Conservation (phyloP, 2,888 invertebrate species). For the Bellardia pandia region DNA sequence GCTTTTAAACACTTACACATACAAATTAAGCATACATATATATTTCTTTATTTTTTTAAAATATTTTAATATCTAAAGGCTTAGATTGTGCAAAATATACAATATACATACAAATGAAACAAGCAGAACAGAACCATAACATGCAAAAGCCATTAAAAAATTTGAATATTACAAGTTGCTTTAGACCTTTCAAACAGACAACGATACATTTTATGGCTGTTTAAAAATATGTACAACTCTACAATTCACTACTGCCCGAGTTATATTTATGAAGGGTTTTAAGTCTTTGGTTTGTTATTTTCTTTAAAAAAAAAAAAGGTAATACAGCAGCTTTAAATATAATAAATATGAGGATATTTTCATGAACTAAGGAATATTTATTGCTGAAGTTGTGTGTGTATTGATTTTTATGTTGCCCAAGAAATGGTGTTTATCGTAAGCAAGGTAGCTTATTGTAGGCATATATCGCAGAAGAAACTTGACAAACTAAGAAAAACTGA, state of each 20-base stretch:
- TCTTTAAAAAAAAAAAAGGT: neutral
- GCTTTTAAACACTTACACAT: neutral
- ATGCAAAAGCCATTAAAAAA: slow-evolving; percentile 65
- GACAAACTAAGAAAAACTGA: too few relatives aligned
- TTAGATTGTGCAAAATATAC: slow-evolving; percentile 33
- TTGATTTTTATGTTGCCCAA: neutral
- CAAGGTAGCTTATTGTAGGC: too few relatives aligned
- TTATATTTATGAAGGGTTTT: neutral
- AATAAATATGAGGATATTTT: neutral
- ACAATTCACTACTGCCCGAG: neutral
- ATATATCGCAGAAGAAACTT: too few relatives aligned
- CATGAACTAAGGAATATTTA: slow-evolving; percentile 5
- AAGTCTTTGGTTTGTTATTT: neutral
- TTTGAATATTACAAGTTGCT: slow-evolving; percentile 39
- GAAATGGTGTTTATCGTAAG: neutral
- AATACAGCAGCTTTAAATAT: neutral
- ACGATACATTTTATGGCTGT: neutral
- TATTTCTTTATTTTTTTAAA: slow-evolving; percentile 4
- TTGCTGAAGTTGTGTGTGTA: neutral
- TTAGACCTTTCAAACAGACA: neutral
- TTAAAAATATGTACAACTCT: neutral
- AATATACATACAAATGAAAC: slow-evolving; percentile 16
- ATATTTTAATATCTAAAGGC: slow-evolving; percentile 52
- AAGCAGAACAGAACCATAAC: slow-evolving; percentile 50
- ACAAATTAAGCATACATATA: neutral